phyloP scores from a whole-genome alignment of 2,113 vertebrate genomes.

The Plotosus lineatus region DNA sequence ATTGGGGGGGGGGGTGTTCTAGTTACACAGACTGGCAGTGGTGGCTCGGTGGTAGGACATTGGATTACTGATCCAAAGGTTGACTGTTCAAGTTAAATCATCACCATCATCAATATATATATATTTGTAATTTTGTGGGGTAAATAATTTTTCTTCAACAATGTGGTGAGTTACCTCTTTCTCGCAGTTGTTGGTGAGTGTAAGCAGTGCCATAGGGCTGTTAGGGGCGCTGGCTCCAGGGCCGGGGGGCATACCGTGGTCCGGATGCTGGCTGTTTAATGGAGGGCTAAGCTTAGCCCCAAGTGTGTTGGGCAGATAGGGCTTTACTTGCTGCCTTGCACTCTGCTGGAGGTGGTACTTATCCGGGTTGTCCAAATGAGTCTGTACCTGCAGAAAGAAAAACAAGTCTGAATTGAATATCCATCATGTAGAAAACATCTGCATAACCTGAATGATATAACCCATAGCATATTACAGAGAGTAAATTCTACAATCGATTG shows the following conservation, averaged over 20 bases:
- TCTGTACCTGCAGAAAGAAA: slow-evolving; percentile 80
- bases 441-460: neutral
- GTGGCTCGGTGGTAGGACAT: too few species aligned
- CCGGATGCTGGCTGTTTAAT: slow-evolving; percentile 80
- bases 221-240: slow-evolving; percentile 86
- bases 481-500: too few species aligned
- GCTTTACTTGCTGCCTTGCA: slow-evolving; percentile 96
- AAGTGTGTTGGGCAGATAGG: slow-evolving; percentile 92
- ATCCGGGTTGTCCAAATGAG: slow-evolving; percentile 92
- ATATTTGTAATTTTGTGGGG: too few species aligned
- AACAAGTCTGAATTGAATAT: neutral
- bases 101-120: too few species aligned
- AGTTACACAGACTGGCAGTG: too few species aligned
- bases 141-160: too few species aligned
- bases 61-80: too few species aligned
- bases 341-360: slow-evolving; percentile 97
- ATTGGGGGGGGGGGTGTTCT: too few species aligned
- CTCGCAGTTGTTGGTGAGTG: slow-evolving; percentile 85
- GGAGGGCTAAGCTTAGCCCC: slow-evolving; percentile 84
- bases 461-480: neutral
- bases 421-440: neutral
- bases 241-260: slow-evolving; percentile 92
- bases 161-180: slow-evolving; percentile 77
- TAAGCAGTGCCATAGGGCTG: slow-evolving; percentile 89
- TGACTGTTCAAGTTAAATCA: too few species aligned